These are phyloP conservation scores for Chromoteleia sp. DNA, from an alignment of 2,888 invertebrate species.

Conservation along the genomic window DNA sequence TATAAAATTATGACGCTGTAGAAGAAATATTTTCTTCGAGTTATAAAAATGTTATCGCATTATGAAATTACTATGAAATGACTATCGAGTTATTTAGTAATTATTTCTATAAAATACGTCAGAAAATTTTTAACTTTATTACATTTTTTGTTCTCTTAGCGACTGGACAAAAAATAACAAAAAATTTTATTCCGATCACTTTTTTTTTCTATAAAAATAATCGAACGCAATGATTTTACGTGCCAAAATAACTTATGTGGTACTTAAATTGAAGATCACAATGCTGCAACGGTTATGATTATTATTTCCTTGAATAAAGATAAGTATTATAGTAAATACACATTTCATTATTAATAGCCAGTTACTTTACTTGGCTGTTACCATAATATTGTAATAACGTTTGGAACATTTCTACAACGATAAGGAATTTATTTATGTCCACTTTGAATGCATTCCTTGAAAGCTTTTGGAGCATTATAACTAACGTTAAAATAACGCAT, in stretches of 20 bases:
- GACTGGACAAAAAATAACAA: no score
- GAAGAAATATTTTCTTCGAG: background rate
- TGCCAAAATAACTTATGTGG: background rate
- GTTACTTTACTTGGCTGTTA: background rate
- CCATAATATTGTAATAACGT: no score
- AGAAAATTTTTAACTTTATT: no score
- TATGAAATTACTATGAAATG: background rate
- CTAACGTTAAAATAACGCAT: no score
- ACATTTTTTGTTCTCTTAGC: no score
- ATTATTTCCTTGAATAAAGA: background rate
- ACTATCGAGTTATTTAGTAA: no score
- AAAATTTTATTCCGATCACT: no score
- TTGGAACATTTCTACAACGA: no score
- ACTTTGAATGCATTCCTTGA: background rate
- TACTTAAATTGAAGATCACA: background rate
- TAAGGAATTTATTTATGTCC: no score
- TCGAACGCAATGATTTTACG: background rate
- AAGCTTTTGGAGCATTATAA: background rate
- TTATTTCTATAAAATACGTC: no score
- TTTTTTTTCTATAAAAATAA: background rate
- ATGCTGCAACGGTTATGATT: background rate
- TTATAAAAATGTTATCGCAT: background rate
- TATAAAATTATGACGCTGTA: background rate
- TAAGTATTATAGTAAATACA: background rate
- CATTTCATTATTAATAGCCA: background rate